Conservation (phyloP, 2,888 invertebrate species). For the Drosophila yooni region DNA sequence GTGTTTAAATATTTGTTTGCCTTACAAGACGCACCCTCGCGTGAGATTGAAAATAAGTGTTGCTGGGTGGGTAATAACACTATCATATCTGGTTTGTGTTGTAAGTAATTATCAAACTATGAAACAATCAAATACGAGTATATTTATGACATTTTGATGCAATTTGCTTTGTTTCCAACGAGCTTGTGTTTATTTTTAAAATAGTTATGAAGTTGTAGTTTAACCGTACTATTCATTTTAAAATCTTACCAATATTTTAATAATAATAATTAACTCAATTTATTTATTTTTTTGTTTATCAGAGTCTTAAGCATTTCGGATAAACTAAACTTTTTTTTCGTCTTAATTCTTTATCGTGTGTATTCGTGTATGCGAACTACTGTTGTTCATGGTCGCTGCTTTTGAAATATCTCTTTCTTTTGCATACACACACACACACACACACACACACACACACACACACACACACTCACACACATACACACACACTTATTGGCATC, state of each 20-base stretch:
- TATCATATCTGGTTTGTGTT: constrained; percentile 7
- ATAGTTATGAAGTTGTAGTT: background rate
- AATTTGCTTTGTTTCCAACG: background rate
- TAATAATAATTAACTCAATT: constrained; percentile 7
- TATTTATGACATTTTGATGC: background rate
- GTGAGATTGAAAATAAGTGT: background rate
- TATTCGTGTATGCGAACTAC: constrained; percentile 42
- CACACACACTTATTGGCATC: constrained; percentile 28
- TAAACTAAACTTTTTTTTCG: background rate
- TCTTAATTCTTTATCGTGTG: constrained; percentile 31
- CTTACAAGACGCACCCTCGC: constrained; percentile 15
- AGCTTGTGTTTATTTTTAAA: background rate
- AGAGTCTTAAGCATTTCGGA: constrained; percentile 16
- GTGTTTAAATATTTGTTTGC: background rate
- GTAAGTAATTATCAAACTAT: background rate
- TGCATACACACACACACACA: constrained; percentile 6
- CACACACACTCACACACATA: background rate
- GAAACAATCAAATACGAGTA: background rate
- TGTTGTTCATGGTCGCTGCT: constrained; percentile 71
- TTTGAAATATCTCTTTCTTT: constrained; percentile 70
- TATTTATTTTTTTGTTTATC: background rate
- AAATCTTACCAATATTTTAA: background rate
- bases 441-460: constrained; percentile 6
- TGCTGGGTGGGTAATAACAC: background rate
- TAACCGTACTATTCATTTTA: background rate